A percentile compares a stretch with the other conserved stretches of the same genome.
Conservation (phyloP, 2,888 invertebrate species). For the Linnaemya vulpina region DNA sequence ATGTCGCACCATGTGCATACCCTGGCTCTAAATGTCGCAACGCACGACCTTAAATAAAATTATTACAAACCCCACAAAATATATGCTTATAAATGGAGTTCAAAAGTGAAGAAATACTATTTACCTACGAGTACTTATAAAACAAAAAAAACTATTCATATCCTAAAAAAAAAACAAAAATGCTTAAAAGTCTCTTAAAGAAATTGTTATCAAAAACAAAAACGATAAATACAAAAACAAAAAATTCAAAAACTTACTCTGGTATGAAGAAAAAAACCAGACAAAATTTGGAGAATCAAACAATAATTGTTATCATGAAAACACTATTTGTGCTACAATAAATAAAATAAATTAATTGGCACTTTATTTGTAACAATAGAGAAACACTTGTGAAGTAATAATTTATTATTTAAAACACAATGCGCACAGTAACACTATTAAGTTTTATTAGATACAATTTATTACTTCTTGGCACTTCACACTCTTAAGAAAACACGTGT, state of each 20-base stretch:
- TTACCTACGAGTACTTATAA: not conserved
- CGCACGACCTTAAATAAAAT: constrained; percentile 5
- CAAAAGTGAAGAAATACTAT: constrained; percentile 40
- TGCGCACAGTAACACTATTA: not conserved
- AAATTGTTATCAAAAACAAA: constrained; percentile 33
- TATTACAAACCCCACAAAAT: not conserved
- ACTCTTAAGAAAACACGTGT: constrained; percentile 14
- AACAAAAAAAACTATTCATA: constrained; percentile 46
- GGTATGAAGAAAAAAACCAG: not conserved
- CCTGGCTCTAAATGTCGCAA: constrained; percentile 78
- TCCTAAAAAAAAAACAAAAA: constrained; percentile 38
- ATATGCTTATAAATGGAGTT: constrained; percentile 33
- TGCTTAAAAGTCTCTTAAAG: constrained; percentile 33
- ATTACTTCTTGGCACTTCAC: not conserved
- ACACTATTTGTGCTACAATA: not conserved
- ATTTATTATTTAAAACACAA: not conserved
- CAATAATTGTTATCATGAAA: not conserved
- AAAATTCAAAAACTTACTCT: constrained; percentile 18
- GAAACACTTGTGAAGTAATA: not conserved
- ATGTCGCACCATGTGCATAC: constrained; percentile 82
- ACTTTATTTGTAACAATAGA: constrained; percentile 9
- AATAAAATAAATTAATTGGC: not conserved
- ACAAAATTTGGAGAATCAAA: not conserved
- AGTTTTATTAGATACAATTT: not conserved
- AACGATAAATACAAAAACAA: not conserved